Evolutionary conservation across 2,797 vertebrate genomes (phyloP).

Genomic region (Coregonus suidteri): DNA sequence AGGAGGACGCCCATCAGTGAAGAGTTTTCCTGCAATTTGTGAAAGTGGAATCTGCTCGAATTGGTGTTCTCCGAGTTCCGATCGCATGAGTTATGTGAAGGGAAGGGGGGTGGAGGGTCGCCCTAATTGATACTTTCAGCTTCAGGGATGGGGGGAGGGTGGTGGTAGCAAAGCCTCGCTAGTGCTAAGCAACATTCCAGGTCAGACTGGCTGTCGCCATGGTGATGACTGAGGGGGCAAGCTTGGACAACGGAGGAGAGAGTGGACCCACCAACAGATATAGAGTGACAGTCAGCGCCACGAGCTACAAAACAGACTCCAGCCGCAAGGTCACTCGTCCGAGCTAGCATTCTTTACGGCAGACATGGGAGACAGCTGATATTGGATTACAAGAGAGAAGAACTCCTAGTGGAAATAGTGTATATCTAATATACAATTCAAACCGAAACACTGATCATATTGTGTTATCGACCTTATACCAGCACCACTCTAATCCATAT

Average conservation of each 20-base stretch:
- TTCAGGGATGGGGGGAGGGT: slow-evolving; percentile 31
- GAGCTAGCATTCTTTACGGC: slow-evolving; percentile 28
- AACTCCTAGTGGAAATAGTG: neutral
- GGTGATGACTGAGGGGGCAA: slow-evolving; percentile 50
- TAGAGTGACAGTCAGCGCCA: slow-evolving; percentile 61
- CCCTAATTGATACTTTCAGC: slow-evolving; percentile 62
- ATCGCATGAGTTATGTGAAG: slow-evolving; percentile 59
- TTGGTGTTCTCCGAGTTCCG: slow-evolving; percentile 68
- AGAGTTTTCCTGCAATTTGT: slow-evolving; percentile 73
- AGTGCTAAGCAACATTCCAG: slow-evolving; percentile 71
- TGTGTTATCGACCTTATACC: neutral
- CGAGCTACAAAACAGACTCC: slow-evolving; percentile 45
- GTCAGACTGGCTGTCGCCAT: slow-evolving; percentile 84
- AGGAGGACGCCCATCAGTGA: slow-evolving; percentile 67
- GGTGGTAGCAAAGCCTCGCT: slow-evolving; percentile 55
- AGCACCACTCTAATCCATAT: neutral
- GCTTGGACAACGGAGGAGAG: slow-evolving; percentile 19
- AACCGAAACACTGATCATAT: neutral
- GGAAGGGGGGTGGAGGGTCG: slow-evolving; percentile 3
- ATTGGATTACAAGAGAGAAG: slow-evolving; percentile 21
- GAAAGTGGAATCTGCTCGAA: slow-evolving; percentile 74
- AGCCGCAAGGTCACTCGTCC: slow-evolving; percentile 48
- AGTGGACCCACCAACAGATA: slow-evolving; percentile 46
- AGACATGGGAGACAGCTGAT: slow-evolving; percentile 15
- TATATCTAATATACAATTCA: neutral